These are phyloP conservation scores for Typhlichthys eigenmanni DNA, from an alignment of 2,797 vertebrate species.

Conservation along the genomic window DNA sequence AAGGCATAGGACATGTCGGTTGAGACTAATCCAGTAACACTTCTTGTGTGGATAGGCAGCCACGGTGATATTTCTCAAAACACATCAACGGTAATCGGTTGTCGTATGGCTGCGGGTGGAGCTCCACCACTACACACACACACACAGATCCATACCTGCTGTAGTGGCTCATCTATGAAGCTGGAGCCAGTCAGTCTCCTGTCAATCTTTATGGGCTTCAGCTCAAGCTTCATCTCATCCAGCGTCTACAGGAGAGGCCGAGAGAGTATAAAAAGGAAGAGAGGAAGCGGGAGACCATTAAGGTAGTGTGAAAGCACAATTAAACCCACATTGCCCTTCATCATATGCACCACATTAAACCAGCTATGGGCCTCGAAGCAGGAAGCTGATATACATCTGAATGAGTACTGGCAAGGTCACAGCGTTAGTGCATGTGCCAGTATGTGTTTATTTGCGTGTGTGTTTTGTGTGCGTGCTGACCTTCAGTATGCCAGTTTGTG, in stretches of 20 bases:
- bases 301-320: not conserved
- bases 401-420: conserved; percentile 10
- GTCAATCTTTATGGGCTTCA: conserved; percentile 92
- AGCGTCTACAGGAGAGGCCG: conserved; percentile 77
- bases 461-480: conserved; percentile 64
- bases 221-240: conserved; percentile 96
- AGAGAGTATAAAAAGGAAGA: not conserved
- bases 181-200: conserved; percentile 94
- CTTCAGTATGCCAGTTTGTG: conserved; percentile 88
- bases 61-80: no score
- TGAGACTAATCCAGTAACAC: not conserved
- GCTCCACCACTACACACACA: not conserved
- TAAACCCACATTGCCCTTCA: conserved; percentile 5
- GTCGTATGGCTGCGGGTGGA: not conserved
- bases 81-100: not conserved
- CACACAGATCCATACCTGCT: conserved; percentile 81
- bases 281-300: conserved; percentile 4
- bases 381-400: conserved; percentile 1
- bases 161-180: conserved; percentile 97
- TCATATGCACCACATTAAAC: not conserved
- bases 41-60: not conserved
- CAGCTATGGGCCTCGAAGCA: not conserved
- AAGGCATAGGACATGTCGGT: not conserved
- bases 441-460: not conserved
- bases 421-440: not conserved